phyloP scores from a whole-genome alignment of 2,797 vertebrate species.

The Peromyscus nudipes region DNA sequence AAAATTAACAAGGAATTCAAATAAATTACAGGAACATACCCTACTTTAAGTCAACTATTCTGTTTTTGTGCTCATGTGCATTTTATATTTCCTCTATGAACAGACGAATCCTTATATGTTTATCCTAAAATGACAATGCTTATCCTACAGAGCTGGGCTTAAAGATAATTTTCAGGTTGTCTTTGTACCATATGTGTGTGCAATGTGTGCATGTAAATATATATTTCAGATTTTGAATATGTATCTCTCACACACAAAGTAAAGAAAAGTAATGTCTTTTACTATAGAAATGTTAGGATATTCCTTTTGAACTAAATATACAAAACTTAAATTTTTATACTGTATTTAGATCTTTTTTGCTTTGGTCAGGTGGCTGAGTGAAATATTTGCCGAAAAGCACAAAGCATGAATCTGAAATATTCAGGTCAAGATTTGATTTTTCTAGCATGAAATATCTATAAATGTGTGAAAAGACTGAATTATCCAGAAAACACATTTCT shows the following conservation, averaged over 20 bases:
- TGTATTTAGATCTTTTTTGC: neutral
- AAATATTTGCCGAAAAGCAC: neutral
- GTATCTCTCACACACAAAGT: neutral
- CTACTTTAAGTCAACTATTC: neutral
- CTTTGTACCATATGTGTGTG: neutral
- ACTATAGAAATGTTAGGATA: neutral
- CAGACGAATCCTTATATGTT: neutral
- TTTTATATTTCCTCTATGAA: neutral
- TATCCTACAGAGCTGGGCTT: neutral
- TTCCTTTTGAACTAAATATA: slow-evolving; percentile 4
- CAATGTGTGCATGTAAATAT: neutral
- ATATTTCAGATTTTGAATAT: neutral
- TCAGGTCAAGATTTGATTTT: neutral
- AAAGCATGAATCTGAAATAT: neutral
- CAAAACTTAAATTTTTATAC: neutral
- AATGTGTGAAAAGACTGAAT: neutral
- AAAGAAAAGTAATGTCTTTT: neutral
- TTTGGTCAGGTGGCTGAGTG: neutral
- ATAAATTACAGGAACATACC: neutral
- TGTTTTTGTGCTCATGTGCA: neutral
- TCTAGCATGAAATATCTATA: neutral
- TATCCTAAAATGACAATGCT: neutral
- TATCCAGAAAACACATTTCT: slow-evolving; percentile 50
- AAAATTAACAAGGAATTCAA: slow-evolving; percentile 36
- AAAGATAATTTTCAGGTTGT: neutral